A percentile compares a stretch with the other conserved stretches of the same genome.
Evolutionary conservation across 2,113 vertebrate genomes (phyloP).

Genomic region (Microtus oregoni): DNA sequence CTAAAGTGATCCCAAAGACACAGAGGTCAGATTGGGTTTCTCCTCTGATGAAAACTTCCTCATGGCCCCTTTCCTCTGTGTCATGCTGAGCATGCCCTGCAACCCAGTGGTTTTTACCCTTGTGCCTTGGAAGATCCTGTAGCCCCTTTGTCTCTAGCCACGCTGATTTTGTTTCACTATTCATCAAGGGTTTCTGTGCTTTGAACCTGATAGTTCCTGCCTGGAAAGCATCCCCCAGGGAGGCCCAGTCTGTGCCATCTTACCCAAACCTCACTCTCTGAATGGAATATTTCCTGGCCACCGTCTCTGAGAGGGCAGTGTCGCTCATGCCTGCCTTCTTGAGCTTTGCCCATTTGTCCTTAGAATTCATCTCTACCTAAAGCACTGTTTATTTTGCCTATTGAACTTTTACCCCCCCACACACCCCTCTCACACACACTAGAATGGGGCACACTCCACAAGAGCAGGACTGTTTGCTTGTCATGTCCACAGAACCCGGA

Average conservation of each 20-base stretch:
- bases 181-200: background rate
- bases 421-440: background rate
- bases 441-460: background rate
- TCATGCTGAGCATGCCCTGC: background rate
- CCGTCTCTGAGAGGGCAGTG: background rate
- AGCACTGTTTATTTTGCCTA: background rate
- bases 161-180: background rate
- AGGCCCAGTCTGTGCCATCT: background rate
- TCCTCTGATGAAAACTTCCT: background rate
- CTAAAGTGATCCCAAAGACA: background rate
- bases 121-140: background rate
- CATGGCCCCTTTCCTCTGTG: background rate
- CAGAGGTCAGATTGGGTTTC: background rate
- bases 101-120: background rate
- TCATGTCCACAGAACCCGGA: background rate
- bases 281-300: background rate
- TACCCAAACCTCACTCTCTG: background rate
- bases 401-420: background rate
- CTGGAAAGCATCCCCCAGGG: background rate
- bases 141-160: background rate
- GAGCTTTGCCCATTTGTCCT: background rate
- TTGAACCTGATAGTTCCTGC: background rate
- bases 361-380: background rate
- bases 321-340: fast-evolving
- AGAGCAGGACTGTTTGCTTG: background rate